Evolutionary conservation across 2,888 invertebrate genomes (phyloP).

Genomic region (Malacosoma neustria): DNA sequence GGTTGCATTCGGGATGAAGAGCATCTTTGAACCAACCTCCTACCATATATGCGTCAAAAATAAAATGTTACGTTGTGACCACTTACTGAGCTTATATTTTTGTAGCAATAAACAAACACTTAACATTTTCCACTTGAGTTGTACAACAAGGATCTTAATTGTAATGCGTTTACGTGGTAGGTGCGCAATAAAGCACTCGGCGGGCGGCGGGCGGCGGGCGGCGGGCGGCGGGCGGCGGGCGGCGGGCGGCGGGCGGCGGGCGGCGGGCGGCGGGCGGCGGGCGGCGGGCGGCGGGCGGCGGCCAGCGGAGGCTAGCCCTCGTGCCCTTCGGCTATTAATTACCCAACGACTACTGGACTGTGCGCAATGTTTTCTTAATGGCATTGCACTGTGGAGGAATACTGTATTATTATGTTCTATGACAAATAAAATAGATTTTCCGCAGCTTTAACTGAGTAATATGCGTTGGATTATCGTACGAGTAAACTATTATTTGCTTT

Average conservation of each 20-base stretch:
- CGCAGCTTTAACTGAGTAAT: too few species aligned
- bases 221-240: constrained; percentile 14
- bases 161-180: not conserved
- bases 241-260: constrained; percentile 14
- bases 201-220: constrained; percentile 8
- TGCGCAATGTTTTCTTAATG: constrained; percentile 8
- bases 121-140: not conserved
- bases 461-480: too few species aligned
- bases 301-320: too few species aligned
- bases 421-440: too few species aligned
- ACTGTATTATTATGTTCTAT: too few species aligned
- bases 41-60: too few species aligned
- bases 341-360: constrained; percentile 17
- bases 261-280: constrained; percentile 15
- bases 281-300: constrained; percentile 10
- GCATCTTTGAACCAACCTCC: too few species aligned
- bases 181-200: constrained; percentile 23
- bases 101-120: not conserved
- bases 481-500: too few species aligned
- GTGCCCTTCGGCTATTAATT: constrained; percentile 45
- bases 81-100: too few species aligned
- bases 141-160: not conserved
- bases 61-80: too few species aligned
- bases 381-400: constrained; percentile 11
- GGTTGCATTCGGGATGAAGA: too few species aligned